Conservation (phyloP, 30 jellyfish, hydroid and myxozoan genomes). For the Aurelia coerulea region DNA sequence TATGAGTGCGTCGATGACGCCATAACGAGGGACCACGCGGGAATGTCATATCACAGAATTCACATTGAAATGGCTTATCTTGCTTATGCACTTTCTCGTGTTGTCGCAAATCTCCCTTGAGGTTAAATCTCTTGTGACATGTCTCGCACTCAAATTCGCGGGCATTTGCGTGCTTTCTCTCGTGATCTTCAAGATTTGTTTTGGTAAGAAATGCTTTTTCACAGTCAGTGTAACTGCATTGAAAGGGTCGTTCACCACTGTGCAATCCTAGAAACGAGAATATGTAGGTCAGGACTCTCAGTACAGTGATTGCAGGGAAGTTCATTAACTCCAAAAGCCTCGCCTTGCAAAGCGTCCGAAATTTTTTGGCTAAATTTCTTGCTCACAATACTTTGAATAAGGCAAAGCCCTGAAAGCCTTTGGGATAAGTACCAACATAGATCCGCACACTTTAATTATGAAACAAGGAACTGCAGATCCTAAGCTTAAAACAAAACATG, state of each 20-base stretch:
- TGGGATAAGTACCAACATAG: no score
- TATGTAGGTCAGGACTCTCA: no score
- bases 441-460: no score
- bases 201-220: slow-evolving; percentile 56
- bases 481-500: no score
- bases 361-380: background rate
- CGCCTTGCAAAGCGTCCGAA: background rate
- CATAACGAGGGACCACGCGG: slow-evolving; percentile 76
- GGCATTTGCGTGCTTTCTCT: slow-evolving; percentile 75
- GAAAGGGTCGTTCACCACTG: slow-evolving; percentile 83
- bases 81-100: slow-evolving; percentile 77
- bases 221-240: slow-evolving; percentile 60
- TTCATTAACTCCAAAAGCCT: background rate
- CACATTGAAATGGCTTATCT: slow-evolving; percentile 77
- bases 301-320: no score
- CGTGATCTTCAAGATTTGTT: slow-evolving; percentile 77
- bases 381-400: background rate
- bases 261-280: slow-evolving; percentile 33
- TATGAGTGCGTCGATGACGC: slow-evolving; percentile 87
- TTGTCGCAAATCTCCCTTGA: slow-evolving; percentile 69
- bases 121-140: slow-evolving; percentile 70
- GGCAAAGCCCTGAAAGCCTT: no score
- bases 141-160: slow-evolving; percentile 70
- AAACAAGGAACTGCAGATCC: no score
- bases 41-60: slow-evolving; percentile 73